Conservation (phyloP, 2,888 invertebrate genomes). For the Blastobasis lacticolella region DNA sequence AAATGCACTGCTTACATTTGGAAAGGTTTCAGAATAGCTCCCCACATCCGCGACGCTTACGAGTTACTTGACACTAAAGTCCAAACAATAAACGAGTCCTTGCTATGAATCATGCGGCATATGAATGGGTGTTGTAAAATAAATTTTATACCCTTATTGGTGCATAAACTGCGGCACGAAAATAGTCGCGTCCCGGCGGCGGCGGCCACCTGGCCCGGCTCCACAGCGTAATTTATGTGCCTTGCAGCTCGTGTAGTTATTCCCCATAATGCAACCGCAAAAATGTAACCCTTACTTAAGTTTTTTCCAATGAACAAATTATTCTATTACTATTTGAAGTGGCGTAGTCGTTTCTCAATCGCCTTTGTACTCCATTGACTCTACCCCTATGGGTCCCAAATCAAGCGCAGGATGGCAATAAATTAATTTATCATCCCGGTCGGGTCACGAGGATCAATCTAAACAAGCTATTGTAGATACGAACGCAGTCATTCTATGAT, state of each 20-base stretch:
- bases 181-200: constrained; percentile 67
- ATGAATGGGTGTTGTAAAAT: constrained; percentile 60
- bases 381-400: constrained; percentile 26
- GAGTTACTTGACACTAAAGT: constrained; percentile 19
- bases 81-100: constrained; percentile 23
- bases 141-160: constrained; percentile 56
- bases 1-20: constrained; percentile 19
- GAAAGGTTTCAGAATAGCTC: constrained; percentile 6
- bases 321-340: constrained; percentile 41
- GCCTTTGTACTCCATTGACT: constrained; percentile 20
- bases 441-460: constrained; percentile 12
- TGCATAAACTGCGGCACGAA: constrained; percentile 55
- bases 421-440: constrained; percentile 31
- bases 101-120: constrained; percentile 49
- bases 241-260: constrained; percentile 21
- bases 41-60: constrained; percentile 3
- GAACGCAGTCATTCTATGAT: background rate
- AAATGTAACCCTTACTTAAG: constrained; percentile 57
- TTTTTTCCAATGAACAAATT: constrained; percentile 52
- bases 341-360: constrained; percentile 16
- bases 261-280: constrained; percentile 62
- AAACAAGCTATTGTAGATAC: constrained; percentile 26
- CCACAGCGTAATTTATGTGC: constrained; percentile 57
- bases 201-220: constrained; percentile 39
- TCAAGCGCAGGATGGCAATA: constrained; percentile 21